Conservation (phyloP, 2,797 vertebrate genomes). For the Schizothorax lantsangensis region DNA sequence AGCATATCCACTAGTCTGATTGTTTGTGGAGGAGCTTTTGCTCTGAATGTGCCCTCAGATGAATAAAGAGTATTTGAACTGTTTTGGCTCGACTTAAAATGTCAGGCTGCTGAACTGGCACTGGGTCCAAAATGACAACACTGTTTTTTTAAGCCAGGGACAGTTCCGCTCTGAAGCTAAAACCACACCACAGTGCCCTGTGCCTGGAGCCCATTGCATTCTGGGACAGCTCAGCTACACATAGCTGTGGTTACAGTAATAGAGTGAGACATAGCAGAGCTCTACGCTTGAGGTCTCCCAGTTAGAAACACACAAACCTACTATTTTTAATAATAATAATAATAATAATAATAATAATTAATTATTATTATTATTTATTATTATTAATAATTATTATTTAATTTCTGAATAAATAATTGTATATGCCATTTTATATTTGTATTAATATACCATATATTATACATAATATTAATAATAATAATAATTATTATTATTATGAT, state of each 20-base stretch:
- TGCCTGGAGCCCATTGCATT: constrained; percentile 27
- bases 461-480: too few species aligned
- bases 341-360: background rate
- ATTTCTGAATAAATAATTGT: too few species aligned
- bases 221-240: constrained; percentile 31
- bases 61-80: constrained; percentile 39
- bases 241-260: constrained; percentile 46
- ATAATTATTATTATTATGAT: too few species aligned
- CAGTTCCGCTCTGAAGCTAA: constrained; percentile 23
- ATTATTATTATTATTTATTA: background rate
- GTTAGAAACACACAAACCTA: background rate
- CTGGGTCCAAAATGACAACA: constrained; percentile 6
- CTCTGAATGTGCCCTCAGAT: constrained; percentile 16
- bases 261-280: constrained; percentile 46
- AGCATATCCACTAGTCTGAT: constrained; percentile 10
- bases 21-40: background rate
- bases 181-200: constrained; percentile 22
- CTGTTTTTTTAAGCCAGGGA: constrained; percentile 19
- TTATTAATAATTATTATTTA: too few species aligned
- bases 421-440: background rate
- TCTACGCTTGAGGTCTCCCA: constrained; percentile 24
- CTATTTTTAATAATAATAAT: background rate
- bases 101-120: constrained; percentile 42
- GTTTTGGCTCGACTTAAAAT: constrained; percentile 33
- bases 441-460: too few species aligned